Conservation (phyloP, 2,888 invertebrate genomes). For the Neocrepidodera transversa region DNA sequence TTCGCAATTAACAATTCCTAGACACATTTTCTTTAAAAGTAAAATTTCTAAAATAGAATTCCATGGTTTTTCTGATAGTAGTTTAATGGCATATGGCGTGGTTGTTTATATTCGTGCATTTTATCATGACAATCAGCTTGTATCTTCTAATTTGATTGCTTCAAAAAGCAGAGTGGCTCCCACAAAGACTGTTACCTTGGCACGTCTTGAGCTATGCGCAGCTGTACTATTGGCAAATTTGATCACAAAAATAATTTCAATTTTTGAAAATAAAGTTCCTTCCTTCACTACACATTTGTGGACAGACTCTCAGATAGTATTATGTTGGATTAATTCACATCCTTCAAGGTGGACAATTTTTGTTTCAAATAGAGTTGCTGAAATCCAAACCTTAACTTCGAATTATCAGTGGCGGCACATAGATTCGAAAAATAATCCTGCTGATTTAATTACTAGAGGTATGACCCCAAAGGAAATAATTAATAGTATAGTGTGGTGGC, state of each 20-base stretch:
- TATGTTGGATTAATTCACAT: background rate
- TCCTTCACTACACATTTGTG: background rate
- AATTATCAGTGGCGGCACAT: background rate
- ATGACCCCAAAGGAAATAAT: background rate
- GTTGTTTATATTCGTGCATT: background rate
- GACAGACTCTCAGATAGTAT: background rate
- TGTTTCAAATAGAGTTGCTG: background rate
- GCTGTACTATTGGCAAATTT: background rate
- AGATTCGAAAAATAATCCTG: background rate
- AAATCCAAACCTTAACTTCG: background rate
- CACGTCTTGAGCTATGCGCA: background rate
- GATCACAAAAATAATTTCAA: slow-evolving; percentile 27
- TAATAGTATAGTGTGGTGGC: background rate
- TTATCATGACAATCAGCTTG: background rate
- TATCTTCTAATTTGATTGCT: background rate
- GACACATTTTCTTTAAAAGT: too few species aligned
- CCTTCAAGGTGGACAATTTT: background rate
- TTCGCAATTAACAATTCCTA: too few species aligned
- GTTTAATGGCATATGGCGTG: background rate
- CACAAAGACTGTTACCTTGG: background rate
- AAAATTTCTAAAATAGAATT: background rate
- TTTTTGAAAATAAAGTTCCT: background rate
- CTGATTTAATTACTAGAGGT: background rate
- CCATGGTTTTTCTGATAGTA: background rate
- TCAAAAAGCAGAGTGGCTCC: background rate